phyloP scores from a whole-genome alignment of 1,140 invertebrate genomes.

The Dinoponera quadriceps region DNA sequence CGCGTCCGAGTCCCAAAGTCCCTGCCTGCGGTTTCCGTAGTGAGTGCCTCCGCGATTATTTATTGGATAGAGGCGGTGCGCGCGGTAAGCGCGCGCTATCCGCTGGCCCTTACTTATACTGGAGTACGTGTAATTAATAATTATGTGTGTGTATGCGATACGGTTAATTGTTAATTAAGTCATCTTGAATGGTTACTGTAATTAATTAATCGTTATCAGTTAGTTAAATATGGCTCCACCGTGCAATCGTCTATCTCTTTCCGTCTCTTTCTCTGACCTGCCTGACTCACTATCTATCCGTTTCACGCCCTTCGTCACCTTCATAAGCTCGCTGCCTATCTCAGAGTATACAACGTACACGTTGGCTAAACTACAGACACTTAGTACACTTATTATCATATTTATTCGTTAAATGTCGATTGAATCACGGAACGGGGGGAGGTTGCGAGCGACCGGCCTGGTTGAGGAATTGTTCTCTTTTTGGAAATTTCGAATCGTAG shows the following conservation, averaged over 20 bases:
- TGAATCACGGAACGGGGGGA: constrained; percentile 64
- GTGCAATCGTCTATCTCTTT: constrained; percentile 76
- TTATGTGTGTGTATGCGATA: constrained; percentile 82
- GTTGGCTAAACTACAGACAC: constrained; percentile 84
- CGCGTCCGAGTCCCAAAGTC: constrained; percentile 82
- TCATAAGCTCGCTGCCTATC: constrained; percentile 68
- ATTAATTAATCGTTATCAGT: constrained; percentile 83
- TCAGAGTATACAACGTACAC: constrained; percentile 83
- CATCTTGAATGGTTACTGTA: constrained; percentile 82
- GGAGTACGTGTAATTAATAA: constrained; percentile 82
- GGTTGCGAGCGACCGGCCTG: constrained; percentile 65
- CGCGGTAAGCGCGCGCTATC: constrained; percentile 75
- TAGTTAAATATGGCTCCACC: constrained; percentile 83
- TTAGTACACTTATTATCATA: constrained; percentile 85
- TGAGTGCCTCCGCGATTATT: constrained; percentile 84
- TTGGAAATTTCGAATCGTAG: constrained; percentile 39
- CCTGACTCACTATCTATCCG: constrained; percentile 42
- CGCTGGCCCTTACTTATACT: constrained; percentile 75
- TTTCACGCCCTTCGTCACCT: constrained; percentile 52
- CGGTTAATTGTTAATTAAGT: constrained; percentile 83
- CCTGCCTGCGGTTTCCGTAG: constrained; percentile 76
- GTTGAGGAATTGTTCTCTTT: constrained; percentile 34
- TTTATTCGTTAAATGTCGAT: constrained; percentile 81
- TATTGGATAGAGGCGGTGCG: constrained; percentile 77
- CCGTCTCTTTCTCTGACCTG: constrained; percentile 30